Percentiles rank a stretch among this genome's conserved stretches.
These are phyloP conservation scores for Iselma pallidipennis DNA, from an alignment of 2,888 invertebrate genomes.

Conservation along the genomic window DNA sequence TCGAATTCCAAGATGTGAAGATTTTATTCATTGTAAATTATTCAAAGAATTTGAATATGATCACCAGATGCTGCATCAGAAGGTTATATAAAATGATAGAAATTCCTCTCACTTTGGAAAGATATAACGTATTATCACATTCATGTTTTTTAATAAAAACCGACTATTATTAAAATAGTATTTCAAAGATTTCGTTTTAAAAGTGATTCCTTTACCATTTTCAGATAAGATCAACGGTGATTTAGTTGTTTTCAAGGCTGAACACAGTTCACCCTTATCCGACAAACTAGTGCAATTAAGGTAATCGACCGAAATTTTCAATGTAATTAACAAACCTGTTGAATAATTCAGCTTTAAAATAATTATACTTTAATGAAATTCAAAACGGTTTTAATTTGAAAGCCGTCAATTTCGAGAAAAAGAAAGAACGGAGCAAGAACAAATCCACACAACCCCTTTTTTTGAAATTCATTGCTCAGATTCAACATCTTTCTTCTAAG, in stretches of 20 bases:
- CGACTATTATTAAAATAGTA: no score
- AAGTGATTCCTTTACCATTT: neutral
- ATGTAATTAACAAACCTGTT: slow-evolving; percentile 22
- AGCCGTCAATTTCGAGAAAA: neutral
- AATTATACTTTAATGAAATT: slow-evolving; percentile 21
- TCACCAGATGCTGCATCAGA: neutral
- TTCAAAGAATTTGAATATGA: slow-evolving; percentile 1
- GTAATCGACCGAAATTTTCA: slow-evolving; percentile 18
- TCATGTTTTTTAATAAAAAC: no score
- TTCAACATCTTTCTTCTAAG: no score
- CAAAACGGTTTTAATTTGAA: slow-evolving; percentile 5
- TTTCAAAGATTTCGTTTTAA: neutral
- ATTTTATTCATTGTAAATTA: neutral
- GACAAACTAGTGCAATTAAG: slow-evolving; percentile 9
- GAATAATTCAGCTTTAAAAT: slow-evolving; percentile 24
- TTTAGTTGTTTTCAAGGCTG: neutral
- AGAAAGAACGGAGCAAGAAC: no score
- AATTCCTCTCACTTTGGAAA: neutral
- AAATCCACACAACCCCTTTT: no score
- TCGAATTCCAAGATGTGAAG: slow-evolving; percentile 10
- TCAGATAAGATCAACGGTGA: neutral
- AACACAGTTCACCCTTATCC: neutral
- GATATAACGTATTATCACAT: no score
- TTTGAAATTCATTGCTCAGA: neutral
- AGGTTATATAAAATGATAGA: neutral